Evolutionary conservation across 2,888 invertebrate genomes (phyloP).

Genomic region (Kryphioiulus occultus): DNA sequence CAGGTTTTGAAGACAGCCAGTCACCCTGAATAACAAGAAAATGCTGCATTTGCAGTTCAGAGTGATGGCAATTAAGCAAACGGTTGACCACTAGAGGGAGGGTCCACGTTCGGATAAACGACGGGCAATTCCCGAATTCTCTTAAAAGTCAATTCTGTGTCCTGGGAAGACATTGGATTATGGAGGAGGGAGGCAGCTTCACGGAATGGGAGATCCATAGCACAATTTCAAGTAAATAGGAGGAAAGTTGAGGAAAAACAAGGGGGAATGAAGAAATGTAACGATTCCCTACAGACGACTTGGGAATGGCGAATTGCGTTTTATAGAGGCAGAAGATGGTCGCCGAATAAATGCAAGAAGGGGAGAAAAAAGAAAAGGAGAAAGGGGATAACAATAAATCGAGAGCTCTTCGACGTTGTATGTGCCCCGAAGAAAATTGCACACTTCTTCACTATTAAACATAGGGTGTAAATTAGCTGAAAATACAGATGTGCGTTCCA

Average conservation of each 20-base stretch:
- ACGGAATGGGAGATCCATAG: background rate
- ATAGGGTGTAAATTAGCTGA: background rate
- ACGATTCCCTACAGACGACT: slow-evolving; percentile 35
- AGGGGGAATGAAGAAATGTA: slow-evolving; percentile 35
- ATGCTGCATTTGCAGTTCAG: background rate
- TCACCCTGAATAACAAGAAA: too few species aligned
- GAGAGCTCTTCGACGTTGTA: slow-evolving; percentile 11
- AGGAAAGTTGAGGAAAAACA: slow-evolving; percentile 28
- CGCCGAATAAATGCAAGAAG: slow-evolving; percentile 30
- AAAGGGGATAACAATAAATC: slow-evolving; percentile 25
- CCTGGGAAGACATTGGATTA: background rate
- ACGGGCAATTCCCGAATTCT: background rate
- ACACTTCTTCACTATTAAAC: slow-evolving; percentile 32
- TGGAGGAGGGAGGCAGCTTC: background rate
- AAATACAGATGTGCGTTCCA: background rate
- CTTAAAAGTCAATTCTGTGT: slow-evolving; percentile 20
- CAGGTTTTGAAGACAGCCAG: too few species aligned
- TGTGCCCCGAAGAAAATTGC: slow-evolving; percentile 31
- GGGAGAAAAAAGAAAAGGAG: slow-evolving; percentile 11
- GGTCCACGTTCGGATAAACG: background rate
- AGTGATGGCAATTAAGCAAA: background rate
- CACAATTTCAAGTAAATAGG: slow-evolving; percentile 39
- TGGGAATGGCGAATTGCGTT: slow-evolving; percentile 27
- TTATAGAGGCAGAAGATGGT: slow-evolving; percentile 30
- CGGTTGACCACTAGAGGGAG: background rate